Evolutionary conservation across 2,113 vertebrate species (phyloP).

Genomic region (Cyanoderma ruficeps): DNA sequence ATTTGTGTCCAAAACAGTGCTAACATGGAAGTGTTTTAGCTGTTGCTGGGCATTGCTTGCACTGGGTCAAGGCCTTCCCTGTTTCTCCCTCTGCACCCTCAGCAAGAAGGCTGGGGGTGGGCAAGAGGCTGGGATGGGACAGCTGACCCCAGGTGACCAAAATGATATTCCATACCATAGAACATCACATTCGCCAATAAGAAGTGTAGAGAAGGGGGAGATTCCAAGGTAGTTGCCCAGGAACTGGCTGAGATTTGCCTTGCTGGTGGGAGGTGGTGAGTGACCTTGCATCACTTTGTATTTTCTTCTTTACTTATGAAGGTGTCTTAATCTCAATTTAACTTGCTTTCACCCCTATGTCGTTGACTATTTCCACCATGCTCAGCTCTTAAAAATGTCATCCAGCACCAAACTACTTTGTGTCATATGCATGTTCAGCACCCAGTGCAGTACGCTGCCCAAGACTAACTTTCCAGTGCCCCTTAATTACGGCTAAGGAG

Average conservation of each 20-base stretch:
- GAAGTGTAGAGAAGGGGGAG: neutral
- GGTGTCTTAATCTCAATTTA: neutral
- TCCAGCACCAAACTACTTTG: neutral
- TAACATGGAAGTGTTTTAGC: neutral
- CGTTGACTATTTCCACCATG: fast-evolving
- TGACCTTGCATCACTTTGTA: neutral
- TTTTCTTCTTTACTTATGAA: neutral
- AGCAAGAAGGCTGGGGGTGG: neutral
- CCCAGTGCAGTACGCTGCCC: neutral
- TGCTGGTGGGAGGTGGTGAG: neutral
- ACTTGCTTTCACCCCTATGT: fast-evolving
- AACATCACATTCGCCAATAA: neutral
- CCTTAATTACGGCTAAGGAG: fast-evolving
- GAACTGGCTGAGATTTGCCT: fast-evolving
- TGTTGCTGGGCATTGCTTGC: neutral
- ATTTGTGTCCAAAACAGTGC: neutral
- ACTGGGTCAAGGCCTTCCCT: neutral
- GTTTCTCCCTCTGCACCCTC: neutral
- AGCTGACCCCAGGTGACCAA: neutral
- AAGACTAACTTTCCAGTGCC: neutral
- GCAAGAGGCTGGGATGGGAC: neutral
- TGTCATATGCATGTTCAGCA: fast-evolving
- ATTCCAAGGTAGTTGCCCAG: neutral
- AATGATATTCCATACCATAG: neutral
- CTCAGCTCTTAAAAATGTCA: neutral